Evolutionary conservation across 2,113 vertebrate genomes (phyloP).

Genomic region (Pyrgilauda ruficollis): DNA sequence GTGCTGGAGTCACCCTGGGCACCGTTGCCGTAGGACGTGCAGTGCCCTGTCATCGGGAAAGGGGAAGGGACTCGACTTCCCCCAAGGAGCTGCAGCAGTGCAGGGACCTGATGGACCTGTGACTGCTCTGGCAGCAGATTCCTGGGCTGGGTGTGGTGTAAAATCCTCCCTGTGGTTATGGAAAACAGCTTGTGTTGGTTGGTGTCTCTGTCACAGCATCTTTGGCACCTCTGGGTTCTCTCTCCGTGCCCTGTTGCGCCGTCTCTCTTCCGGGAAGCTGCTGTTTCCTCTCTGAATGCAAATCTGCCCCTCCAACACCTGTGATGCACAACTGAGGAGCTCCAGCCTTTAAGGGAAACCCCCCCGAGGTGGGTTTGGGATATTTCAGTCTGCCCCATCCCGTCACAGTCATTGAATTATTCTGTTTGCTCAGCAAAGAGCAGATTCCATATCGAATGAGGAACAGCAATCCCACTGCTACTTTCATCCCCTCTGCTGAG

Average conservation of each 20-base stretch:
- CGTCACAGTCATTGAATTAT: fast-evolving
- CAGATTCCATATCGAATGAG: background rate
- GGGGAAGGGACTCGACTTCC: slow-evolving; percentile 12
- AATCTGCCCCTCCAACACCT: background rate
- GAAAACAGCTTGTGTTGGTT: background rate
- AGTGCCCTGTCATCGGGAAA: background rate
- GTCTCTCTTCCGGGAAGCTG: background rate
- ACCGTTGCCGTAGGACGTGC: fast-evolving
- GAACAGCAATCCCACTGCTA: background rate
- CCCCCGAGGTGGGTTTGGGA: background rate
- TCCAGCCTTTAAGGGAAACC: background rate
- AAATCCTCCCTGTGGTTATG: background rate
- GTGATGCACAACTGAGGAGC: background rate
- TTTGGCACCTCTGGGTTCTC: background rate
- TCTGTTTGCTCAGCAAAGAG: background rate
- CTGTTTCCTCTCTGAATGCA: background rate
- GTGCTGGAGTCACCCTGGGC: background rate
- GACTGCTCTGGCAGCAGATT: background rate
- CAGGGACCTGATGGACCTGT: background rate
- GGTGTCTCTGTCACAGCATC: fast-evolving
- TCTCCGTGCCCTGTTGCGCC: fast-evolving
- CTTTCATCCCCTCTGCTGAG: background rate
- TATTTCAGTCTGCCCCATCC: background rate
- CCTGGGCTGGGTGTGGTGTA: background rate
- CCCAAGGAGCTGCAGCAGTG: background rate